Evolutionary conservation across 2,797 vertebrate genomes (phyloP).

Genomic region (Tympanoctomys barrerae): DNA sequence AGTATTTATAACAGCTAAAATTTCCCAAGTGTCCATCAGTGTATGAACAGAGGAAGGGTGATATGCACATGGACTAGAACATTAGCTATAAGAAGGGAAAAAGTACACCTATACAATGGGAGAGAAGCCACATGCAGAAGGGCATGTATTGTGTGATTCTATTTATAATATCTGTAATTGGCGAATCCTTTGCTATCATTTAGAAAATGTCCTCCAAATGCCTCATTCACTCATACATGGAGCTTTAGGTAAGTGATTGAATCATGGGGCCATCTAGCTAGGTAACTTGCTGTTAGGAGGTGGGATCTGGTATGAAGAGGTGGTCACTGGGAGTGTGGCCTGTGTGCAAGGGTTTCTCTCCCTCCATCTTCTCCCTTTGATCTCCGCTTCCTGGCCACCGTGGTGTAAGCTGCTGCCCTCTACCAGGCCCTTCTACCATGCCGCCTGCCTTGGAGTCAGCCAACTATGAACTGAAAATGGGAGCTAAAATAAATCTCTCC

Average conservation of each 20-base stretch:
- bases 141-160: neutral
- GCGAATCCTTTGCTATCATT: neutral
- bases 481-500: neutral
- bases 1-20: neutral
- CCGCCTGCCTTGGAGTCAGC: neutral
- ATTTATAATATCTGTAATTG: neutral
- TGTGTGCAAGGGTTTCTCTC: neutral
- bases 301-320: neutral
- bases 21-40: neutral
- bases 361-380: neutral
- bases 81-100: neutral
- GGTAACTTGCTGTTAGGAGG: neutral
- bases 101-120: neutral
- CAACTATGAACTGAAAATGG: neutral
- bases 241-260: neutral
- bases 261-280: neutral
- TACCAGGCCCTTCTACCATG: neutral
- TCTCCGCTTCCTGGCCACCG: neutral
- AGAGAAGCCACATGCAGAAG: neutral
- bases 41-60: neutral
- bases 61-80: neutral
- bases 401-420: neutral
- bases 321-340: neutral
- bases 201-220: neutral
- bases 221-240: neutral